Conservation (phyloP, 1,140 invertebrate species). For the Calliphora vicina region DNA sequence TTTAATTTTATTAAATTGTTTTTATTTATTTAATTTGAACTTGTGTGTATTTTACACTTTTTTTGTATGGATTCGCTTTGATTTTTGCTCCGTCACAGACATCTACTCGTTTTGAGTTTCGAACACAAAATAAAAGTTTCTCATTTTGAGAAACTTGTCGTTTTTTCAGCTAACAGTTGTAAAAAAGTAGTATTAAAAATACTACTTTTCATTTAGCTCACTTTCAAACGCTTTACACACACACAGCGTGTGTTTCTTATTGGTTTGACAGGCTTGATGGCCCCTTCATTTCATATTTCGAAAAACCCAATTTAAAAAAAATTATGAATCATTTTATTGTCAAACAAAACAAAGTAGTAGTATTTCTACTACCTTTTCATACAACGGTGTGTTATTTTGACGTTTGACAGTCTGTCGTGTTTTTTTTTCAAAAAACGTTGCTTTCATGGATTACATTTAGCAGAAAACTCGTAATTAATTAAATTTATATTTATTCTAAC, state of each 20-base stretch:
- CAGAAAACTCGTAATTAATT: not conserved
- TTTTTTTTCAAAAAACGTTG: slow-evolving; percentile 5
- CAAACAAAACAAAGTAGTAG: too few relatives aligned
- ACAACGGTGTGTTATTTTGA: not conserved
- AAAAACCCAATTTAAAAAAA: too few relatives aligned
- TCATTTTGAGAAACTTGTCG: not conserved
- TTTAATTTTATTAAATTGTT: not conserved
- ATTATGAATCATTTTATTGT: too few relatives aligned
- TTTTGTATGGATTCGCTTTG: not conserved
- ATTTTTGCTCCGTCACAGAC: not conserved
- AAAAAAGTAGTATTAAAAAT: too few relatives aligned
- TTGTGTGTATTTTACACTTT: not conserved
- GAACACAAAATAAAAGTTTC: not conserved
- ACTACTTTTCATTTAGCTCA: too few relatives aligned
- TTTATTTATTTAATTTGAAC: not conserved
- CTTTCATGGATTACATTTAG: not conserved
- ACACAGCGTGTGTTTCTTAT: too few relatives aligned
- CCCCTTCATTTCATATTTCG: too few relatives aligned
- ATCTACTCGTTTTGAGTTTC: not conserved
- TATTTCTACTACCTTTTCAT: not conserved
- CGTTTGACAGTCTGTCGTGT: slow-evolving; percentile 1
- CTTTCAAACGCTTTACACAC: too few relatives aligned
- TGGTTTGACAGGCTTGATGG: too few relatives aligned
- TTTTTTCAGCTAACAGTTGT: too few relatives aligned
- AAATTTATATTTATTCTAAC: not conserved